A percentile compares a stretch with the other conserved stretches of the same genome.
These are phyloP conservation scores for Acronicta psi DNA, from an alignment of 2,888 invertebrate genomes.

Conservation along the genomic window DNA sequence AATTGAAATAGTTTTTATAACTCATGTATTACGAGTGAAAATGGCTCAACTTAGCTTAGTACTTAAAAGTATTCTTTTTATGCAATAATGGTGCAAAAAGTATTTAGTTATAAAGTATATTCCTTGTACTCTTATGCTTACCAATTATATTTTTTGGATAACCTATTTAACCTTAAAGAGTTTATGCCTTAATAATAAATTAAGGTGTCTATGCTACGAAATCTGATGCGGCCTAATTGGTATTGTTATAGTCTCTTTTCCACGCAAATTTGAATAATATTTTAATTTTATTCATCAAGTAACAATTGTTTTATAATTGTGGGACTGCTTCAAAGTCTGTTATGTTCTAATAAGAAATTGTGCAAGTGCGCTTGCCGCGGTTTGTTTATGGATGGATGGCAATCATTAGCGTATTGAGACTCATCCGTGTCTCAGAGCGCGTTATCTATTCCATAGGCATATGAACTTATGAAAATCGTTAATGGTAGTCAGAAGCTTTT, in stretches of 20 bases:
- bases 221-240: conserved; percentile 12
- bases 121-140: conserved; percentile 43
- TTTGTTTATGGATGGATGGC: too few relatives aligned
- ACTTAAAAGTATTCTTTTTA: conserved; percentile 55
- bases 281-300: too few relatives aligned
- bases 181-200: conserved; percentile 39
- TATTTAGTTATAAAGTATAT: conserved; percentile 51
- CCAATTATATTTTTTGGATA: conserved; percentile 28
- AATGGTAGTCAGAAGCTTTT: too few relatives aligned
- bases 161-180: conserved; percentile 20
- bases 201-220: conserved; percentile 15
- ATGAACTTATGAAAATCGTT: too few relatives aligned
- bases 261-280: not conserved
- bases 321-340: too few relatives aligned
- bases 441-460: too few relatives aligned
- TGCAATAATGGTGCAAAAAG: conserved; percentile 51
- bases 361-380: too few relatives aligned
- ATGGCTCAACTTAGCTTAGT: conserved; percentile 57
- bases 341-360: too few relatives aligned
- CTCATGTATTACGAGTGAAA: conserved; percentile 23
- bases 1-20: conserved; percentile 38
- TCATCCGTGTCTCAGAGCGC: too few relatives aligned
- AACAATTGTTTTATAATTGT: too few relatives aligned
- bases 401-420: too few relatives aligned
- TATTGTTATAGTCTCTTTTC: conserved; percentile 31